phyloP scores from a whole-genome alignment of 2,113 vertebrate species.

The Paraplagusia blochii region DNA sequence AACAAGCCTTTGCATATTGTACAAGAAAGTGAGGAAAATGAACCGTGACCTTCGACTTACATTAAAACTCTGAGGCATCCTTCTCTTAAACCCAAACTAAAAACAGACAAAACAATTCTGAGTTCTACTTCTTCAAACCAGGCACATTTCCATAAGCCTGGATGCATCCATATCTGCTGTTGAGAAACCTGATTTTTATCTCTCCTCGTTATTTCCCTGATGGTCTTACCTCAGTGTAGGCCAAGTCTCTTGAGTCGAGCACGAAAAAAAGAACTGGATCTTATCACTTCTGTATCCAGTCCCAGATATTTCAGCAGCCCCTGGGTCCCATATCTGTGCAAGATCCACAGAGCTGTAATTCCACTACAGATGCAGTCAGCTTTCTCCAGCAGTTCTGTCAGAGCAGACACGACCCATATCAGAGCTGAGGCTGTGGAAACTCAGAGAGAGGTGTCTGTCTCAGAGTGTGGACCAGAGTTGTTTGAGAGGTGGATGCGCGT shows the following conservation, averaged over 20 bases:
- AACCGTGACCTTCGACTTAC: too few species aligned
- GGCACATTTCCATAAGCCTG: neutral
- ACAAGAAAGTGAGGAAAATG: too few species aligned
- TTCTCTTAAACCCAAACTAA: too few species aligned
- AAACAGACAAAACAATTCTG: too few species aligned
- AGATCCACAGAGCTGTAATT: conserved; percentile 50
- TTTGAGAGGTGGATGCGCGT: conserved; percentile 47
- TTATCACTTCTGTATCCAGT: conserved; percentile 47
- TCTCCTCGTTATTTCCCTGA: conserved; percentile 18
- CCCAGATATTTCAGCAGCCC: conserved; percentile 53
- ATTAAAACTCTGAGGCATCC: too few species aligned
- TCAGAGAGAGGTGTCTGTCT: conserved; percentile 51
- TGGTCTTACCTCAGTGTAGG: conserved; percentile 60
- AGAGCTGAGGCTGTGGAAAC: conserved; percentile 48
- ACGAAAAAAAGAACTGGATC: conserved; percentile 23
- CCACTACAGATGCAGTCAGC: conserved; percentile 54
- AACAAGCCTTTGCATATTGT: too few species aligned
- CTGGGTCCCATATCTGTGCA: conserved; percentile 50
- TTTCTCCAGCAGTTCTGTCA: conserved; percentile 51
- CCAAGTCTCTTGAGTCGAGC: conserved; percentile 39
- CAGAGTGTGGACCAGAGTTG: conserved; percentile 44
- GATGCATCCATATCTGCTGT: neutral
- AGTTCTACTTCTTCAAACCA: neutral
- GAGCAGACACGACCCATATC: conserved; percentile 60
- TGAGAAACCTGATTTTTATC: conserved; percentile 17